Evolutionary conservation across 2,888 invertebrate genomes (phyloP), one percentile per base, ranked within the genome.

Genomic region (Cheilosia grossa): DNA sequence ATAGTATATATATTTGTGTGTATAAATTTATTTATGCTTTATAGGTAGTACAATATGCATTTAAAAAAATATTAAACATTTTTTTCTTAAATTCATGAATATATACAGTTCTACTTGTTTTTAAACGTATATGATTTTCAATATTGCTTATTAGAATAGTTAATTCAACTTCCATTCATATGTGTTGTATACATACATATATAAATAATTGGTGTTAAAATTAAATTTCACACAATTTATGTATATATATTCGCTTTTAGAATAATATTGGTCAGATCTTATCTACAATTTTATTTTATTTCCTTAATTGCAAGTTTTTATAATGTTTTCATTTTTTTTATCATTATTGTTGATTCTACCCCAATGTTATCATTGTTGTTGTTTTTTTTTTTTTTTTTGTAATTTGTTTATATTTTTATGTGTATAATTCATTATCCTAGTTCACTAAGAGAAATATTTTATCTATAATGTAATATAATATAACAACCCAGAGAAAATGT

Each of bases 201-300:
- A 83, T 80, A 70, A 69, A 66, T 77, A 63, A 79, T 69, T 66
- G 61, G 67, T 77, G 80, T 77, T 61, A 63, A 85, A 80, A 80
- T 80, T 77, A 40, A 13, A 81, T 77, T 81, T 81, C 49, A 67
- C 85, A 72, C 80, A 80, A 67, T 69, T 82, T 81, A 81, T 81
- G 67, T 54, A 77, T 85, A 85, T 77, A 77, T 85, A 80, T 81
- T 70, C 54, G 59, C 33, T 75, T 83, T 80, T 82, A 86, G 85
- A 87, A 87, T 87, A 87, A 87, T 87, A 87, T 87, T 87, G 87
- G 87, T 87, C 87, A 87, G 83, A 87, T 87, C 83, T 87, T 87
- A 87, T 87, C 77, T 82, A 78, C 75, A 79, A 82, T 61, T 77
- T 81, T 72, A 59, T 75, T 69, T 69, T 72, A 44, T 61, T 56